phyloP scores from a whole-genome alignment of 2,888 invertebrate genomes.

The Heterodera filipjevi region DNA sequence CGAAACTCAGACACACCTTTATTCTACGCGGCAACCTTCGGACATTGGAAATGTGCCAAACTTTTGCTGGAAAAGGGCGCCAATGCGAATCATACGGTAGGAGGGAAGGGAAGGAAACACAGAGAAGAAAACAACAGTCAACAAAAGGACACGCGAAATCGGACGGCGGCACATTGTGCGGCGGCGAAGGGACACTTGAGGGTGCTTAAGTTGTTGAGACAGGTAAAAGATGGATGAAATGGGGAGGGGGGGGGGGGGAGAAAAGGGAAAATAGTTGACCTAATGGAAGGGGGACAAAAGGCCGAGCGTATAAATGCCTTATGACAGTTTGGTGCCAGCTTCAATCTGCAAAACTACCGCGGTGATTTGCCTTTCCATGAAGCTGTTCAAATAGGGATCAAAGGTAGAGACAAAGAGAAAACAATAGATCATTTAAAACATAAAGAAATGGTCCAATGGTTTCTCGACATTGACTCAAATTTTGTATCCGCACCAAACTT shows the following conservation, averaged over 20 bases:
- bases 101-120: background rate
- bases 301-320: background rate
- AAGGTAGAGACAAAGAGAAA: conserved; percentile 67
- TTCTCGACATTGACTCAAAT: conserved; percentile 75
- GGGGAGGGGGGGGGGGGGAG: background rate
- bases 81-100: conserved; percentile 86
- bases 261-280: background rate
- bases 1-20: conserved; percentile 92
- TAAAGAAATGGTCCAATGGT: conserved; percentile 82
- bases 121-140: background rate
- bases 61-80: conserved; percentile 81
- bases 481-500: conserved; percentile 40
- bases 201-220: conserved; percentile 77
- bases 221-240: background rate
- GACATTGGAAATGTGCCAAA: conserved; percentile 90
- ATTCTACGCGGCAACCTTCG: conserved; percentile 93
- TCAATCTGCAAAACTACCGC: conserved; percentile 88
- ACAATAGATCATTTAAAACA: background rate
- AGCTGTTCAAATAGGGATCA: conserved; percentile 86
- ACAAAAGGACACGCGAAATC: conserved; percentile 54
- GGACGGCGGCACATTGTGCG: conserved; percentile 61
- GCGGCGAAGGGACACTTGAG: conserved; percentile 77
- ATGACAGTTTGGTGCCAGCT: conserved; percentile 78
- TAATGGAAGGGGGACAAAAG: background rate
- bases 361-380: conserved; percentile 95